A percentile compares a stretch with the other conserved stretches of the same genome.
phyloP scores from a whole-genome alignment of 2,113 vertebrate species.

The Pteropus alecto region DNA sequence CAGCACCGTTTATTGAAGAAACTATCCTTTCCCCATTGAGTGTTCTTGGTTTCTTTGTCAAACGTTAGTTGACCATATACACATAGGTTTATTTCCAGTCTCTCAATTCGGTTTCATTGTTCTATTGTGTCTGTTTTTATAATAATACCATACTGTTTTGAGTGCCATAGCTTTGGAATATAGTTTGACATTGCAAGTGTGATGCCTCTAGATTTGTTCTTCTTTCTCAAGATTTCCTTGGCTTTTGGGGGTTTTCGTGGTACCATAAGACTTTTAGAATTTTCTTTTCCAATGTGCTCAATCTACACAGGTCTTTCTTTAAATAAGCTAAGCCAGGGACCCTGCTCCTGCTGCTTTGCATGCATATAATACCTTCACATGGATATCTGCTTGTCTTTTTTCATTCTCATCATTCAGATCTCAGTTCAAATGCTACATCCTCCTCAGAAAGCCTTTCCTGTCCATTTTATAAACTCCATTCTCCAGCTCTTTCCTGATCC shows the following conservation, averaged over 20 bases:
- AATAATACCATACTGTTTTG: neutral
- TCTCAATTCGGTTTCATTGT: neutral
- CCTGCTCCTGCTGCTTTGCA: neutral
- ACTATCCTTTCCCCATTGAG: neutral
- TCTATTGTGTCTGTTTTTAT: neutral
- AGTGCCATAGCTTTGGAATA: neutral
- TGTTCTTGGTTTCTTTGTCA: neutral
- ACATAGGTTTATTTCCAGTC: neutral
- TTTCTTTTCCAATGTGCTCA: neutral
- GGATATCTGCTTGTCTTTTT: neutral
- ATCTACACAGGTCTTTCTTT: neutral
- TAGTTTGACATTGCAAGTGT: neutral
- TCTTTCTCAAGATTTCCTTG: neutral
- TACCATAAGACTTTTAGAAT: neutral
- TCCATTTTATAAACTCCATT: neutral
- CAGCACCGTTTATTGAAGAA: neutral
- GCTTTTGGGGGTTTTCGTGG: neutral
- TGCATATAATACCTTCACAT: neutral
- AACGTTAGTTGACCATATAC: neutral
- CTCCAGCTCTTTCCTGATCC: neutral
- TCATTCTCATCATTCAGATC: neutral
- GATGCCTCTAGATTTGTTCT: neutral
- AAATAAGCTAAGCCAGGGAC: neutral
- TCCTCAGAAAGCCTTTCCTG: neutral
- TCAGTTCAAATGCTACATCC: neutral